These are phyloP conservation scores for Arbacia lixula DNA, from an alignment of 53 echinoderm and acorn worm species.

Conservation along the genomic window DNA sequence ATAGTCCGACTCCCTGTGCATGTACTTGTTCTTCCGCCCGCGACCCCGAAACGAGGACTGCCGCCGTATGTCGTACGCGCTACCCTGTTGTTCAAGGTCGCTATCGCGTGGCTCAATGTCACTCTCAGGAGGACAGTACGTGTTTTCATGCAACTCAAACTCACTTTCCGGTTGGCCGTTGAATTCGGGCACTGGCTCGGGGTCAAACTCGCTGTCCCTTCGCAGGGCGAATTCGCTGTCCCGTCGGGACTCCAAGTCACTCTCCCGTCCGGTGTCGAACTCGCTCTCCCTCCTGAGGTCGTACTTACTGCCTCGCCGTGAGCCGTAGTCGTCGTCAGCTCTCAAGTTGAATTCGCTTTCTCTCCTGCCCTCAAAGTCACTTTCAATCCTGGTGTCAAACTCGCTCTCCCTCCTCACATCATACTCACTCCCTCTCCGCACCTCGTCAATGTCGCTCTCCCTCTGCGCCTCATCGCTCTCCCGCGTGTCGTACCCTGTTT, in stretches of 20 bases:
- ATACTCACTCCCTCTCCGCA: constrained; percentile 16
- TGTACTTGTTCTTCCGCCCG: constrained; percentile 29
- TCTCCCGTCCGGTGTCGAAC: not conserved
- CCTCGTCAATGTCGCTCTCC: not conserved
- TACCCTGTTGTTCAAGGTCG: constrained; percentile 1
- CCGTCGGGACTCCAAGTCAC: constrained; percentile 19
- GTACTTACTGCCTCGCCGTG: constrained; percentile 8
- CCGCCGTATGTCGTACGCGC: constrained; percentile 9
- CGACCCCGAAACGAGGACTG: not conserved
- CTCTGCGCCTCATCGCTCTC: constrained; percentile 5
- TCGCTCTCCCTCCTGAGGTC: not conserved
- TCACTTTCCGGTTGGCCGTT: not conserved
- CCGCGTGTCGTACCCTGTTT: not conserved
- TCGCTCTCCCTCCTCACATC: constrained; percentile 16
- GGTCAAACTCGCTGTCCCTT: not conserved
- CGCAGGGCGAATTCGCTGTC: not conserved
- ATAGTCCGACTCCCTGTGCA: constrained; percentile 16
- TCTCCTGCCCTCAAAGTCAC: constrained; percentile 10
- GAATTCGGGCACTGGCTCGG: not conserved
- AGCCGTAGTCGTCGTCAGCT: not conserved
- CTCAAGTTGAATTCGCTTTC: constrained; percentile 15
- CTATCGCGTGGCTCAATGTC: constrained; percentile 44
- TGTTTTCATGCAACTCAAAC: constrained; percentile 49
- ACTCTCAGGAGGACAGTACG: constrained; percentile 46
- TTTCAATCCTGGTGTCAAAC: not conserved